Conservation (phyloP, 2,797 vertebrate species). For the Onychomys arenicola region DNA sequence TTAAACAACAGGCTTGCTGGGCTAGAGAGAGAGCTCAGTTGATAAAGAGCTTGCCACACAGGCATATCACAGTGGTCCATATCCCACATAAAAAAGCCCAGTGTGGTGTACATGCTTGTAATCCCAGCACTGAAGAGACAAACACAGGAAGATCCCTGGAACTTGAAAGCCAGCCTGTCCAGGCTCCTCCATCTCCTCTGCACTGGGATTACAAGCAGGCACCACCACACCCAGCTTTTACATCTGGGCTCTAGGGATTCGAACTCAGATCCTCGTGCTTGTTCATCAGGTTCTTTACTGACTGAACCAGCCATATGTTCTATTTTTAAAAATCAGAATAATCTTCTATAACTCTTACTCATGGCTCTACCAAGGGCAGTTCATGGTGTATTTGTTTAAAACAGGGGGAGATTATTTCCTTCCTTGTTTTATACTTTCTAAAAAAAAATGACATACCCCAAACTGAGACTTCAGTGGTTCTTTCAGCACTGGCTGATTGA, state of each 20-base stretch:
- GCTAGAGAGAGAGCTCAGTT: background rate
- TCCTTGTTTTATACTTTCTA: background rate
- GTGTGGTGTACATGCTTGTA: too few species aligned
- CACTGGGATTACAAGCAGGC: background rate
- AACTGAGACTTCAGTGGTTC: background rate
- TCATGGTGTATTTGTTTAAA: conserved; percentile 25
- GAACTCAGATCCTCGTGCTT: background rate
- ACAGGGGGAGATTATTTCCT: background rate
- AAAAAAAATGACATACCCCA: background rate
- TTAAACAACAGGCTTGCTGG: background rate
- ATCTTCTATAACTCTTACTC: background rate
- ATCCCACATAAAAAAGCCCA: background rate
- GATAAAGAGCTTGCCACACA: background rate
- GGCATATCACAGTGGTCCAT: background rate
- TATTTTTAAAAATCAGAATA: conserved; percentile 10
- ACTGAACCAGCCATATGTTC: background rate
- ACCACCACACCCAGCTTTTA: background rate
- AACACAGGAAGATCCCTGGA: background rate
- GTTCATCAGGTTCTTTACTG: background rate
- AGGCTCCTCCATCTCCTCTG: background rate
- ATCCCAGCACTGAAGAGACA: background rate
- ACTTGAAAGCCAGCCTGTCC: background rate
- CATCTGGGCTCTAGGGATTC: background rate
- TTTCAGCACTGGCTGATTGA: background rate
- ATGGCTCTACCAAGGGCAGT: background rate